Percentiles rank a stretch among this genome's conserved stretches.
Conservation (phyloP, 2,888 invertebrate genomes). For the Odontocerum albicorne region DNA sequence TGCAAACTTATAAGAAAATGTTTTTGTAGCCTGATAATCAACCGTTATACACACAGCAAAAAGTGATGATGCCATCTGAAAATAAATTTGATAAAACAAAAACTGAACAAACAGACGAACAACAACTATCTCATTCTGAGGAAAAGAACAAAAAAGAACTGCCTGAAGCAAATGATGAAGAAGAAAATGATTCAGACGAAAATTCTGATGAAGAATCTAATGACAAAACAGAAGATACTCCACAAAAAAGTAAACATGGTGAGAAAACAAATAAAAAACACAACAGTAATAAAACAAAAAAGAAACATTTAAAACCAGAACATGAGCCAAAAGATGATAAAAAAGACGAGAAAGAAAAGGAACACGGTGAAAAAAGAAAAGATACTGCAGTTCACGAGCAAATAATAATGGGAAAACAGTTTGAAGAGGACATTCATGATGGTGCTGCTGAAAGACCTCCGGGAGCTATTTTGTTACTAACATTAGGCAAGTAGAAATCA, state of each 20-base stretch:
- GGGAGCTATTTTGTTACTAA: conserved; percentile 78
- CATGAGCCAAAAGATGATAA: conserved; percentile 40
- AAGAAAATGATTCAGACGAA: conserved; percentile 26
- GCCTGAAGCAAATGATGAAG: conserved; percentile 25
- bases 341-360: conserved; percentile 25
- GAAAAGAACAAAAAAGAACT: conserved; percentile 25
- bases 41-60: conserved; percentile 44
- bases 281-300: conserved; percentile 36
- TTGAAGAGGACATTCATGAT: conserved; percentile 54
- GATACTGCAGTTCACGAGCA: conserved; percentile 34
- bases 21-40: conserved; percentile 25
- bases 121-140: conserved; percentile 12
- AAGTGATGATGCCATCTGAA: conserved; percentile 41
- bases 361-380: conserved; percentile 42
- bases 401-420: conserved; percentile 33
- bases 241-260: conserved; percentile 30
- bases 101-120: conserved; percentile 38
- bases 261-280: conserved; percentile 33
- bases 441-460: conserved; percentile 71
- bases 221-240: conserved; percentile 25
- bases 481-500: conserved; percentile 59
- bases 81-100: conserved; percentile 28
- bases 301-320: conserved; percentile 33
- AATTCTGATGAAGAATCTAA: conserved; percentile 22
- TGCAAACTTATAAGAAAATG: not conserved